Conservation (phyloP, 1,140 invertebrate genomes). For the Rhopalosiphum maidis region DNA sequence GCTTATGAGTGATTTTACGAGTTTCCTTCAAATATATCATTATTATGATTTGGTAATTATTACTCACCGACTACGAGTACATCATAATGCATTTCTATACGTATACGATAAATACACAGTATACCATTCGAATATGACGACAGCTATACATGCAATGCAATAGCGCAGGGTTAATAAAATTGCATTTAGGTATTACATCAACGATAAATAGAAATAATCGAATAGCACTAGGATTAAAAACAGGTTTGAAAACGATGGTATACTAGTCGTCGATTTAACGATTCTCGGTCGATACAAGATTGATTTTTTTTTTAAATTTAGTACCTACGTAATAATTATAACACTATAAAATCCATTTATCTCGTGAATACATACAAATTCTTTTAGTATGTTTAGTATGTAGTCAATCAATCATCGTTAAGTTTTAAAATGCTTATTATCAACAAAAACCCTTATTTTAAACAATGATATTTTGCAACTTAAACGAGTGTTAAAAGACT, state of each 20-base stretch:
- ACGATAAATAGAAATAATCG: background rate
- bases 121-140: background rate
- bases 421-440: background rate
- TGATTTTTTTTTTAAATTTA: background rate
- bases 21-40: background rate
- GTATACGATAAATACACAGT: background rate
- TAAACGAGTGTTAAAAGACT: background rate
- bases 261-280: background rate
- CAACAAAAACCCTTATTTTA: background rate
- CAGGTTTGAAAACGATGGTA: background rate
- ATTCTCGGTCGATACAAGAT: background rate
- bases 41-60: background rate
- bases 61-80: background rate
- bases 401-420: slow-evolving; percentile 11
- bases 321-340: slow-evolving; percentile 3
- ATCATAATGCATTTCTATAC: background rate
- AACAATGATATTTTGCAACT: background rate
- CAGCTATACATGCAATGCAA: background rate
- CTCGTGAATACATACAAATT: background rate
- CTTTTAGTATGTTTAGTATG: background rate
- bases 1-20: background rate
- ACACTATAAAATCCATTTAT: background rate
- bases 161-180: background rate
- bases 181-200: background rate
- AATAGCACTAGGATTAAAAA: background rate